Base-by-base conservation (phyloP, 2,888 invertebrate genomes). In the Nebria salina region DNA sequence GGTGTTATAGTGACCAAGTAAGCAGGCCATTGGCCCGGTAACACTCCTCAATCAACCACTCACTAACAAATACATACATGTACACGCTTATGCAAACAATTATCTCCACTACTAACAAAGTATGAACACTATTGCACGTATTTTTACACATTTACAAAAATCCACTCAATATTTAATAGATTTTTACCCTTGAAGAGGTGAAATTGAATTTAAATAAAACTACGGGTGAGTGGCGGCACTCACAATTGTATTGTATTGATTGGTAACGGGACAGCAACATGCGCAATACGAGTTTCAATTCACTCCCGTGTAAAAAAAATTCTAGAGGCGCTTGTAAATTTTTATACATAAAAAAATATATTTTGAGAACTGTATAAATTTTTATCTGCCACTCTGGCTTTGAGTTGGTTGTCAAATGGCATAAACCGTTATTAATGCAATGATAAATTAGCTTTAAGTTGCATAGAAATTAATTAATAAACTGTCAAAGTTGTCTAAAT, bases 1-100 rank as follows among this genome's bases (percentile, higher is more conserved):
- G 65, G 68, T 79, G 79, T 79, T 79, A 79, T 79, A 79, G 79
- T 79, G 79, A 79, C 79, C 79, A 79, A 79, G 79, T 79, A 70
- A 79, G 75, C n/a, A 68, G 79, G 79, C 66, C 79, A 79, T 79
- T 79, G 79, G 43, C 74, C 79, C 43, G 79, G 43, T 75, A 34
- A 72, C 65, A 65, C 73, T 42, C 73, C 72, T 72, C 72, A 6
- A n/a, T 9, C 25, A 9, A 26, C 72, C 25, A 9, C 26, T 9
- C 72, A 72, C 34, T 26, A n/a, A 73, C 73, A 73, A 11, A 34
- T 41, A 43, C 43, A 73, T 15, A 73, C 73, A 34, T 1, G 15
- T 13, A 70, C 68, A 68, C 68, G 20, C 15, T n/a, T 9, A 34
- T 70, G 11, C 25, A 20, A 11, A 20, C 25, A 70, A 54, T 54